These are phyloP conservation scores for Phymatocera aterrima DNA, from an alignment of 2,888 invertebrate species.

Conservation along the genomic window DNA sequence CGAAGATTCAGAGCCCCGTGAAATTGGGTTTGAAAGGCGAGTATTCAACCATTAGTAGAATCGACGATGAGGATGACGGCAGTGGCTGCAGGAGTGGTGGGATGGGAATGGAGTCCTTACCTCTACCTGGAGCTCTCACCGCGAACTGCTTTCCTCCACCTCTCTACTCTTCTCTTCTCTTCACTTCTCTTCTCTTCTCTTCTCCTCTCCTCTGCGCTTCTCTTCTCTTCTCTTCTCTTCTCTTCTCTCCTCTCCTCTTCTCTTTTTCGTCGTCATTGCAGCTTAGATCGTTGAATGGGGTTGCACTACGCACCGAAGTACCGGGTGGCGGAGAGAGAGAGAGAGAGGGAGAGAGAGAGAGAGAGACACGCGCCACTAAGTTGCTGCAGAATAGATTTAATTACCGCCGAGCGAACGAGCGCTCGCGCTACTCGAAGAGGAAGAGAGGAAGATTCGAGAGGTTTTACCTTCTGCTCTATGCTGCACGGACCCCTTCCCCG, in stretches of 20 bases:
- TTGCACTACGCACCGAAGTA: slow-evolving; percentile 32
- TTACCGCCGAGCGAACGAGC: slow-evolving; percentile 31
- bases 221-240: background rate
- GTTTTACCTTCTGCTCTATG: slow-evolving; percentile 31
- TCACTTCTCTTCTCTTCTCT: background rate
- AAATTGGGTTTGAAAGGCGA: slow-evolving; percentile 31
- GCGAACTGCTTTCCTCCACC: background rate
- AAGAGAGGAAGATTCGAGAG: slow-evolving; percentile 15
- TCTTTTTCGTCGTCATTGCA: slow-evolving; percentile 22
- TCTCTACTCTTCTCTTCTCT: background rate
- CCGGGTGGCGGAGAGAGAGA: too few species aligned
- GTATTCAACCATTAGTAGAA: slow-evolving; percentile 38
- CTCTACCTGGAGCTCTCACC: slow-evolving; percentile 26
- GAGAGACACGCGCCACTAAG: slow-evolving; percentile 37
- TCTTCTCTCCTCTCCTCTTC: background rate
- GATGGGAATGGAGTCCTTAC: background rate
- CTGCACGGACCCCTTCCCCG: background rate
- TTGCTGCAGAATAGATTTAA: slow-evolving; percentile 44
- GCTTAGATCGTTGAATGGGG: slow-evolving; percentile 28
- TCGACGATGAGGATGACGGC: background rate
- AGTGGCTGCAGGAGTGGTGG: background rate
- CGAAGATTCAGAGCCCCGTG: slow-evolving; percentile 15
- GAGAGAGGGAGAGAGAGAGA: too few species aligned
- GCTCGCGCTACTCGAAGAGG: slow-evolving; percentile 13
- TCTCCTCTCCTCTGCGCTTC: background rate